Base-by-base conservation (phyloP, 2,888 invertebrate species). In the Hypolimnas misippus region DNA sequence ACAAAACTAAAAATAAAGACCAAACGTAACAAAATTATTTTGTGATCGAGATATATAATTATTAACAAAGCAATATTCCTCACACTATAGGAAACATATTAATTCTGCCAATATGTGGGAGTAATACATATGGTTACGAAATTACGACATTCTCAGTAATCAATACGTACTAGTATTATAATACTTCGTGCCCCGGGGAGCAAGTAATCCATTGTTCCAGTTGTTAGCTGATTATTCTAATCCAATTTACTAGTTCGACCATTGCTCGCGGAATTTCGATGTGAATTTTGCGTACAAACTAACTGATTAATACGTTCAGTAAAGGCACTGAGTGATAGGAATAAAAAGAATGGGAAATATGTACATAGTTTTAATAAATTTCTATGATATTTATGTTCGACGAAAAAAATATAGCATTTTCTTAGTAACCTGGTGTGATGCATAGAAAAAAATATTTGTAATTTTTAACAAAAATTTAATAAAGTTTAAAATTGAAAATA, bases 191-290 rank as follows among this genome's bases (percentile, higher is more conserved):
- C 35, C n/a, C 35, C n/a, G n/a, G 12, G n/a, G 35, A 38, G n/a
- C 35, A 38, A 38, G 35, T 38, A n/a, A 38, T 38, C 35, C 35
- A 38, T 38, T 38, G 35, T 38, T 38, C 35, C 12, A 38, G 35
- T 38, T 38, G 35, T 38, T n/a, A n/a, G 35, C n/a, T n/a, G 35
- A 38, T n/a, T n/a, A 38, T 38, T 12, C 12, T 38, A 38, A 38
- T 38, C 35, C n/a, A 38, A 38, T 38, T 12, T 38, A n/a, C 12
- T 12, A 38, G 4, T 38, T n/a, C 35, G 35, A 12, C 35, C 35
- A n/a, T 8, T 38, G n/a, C 35, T 38, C 2, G 35, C n/a, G 35
- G 35, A 38, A 38, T 38, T 38, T 38, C n/a, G 35, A 38, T 38
- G 35, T 4, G 4, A 38, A n/a, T n/a, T 38, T 44, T 1, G 12